A percentile compares a stretch with the other conserved stretches of the same genome.
Conservation (phyloP, 2,888 invertebrate genomes). For the Habroteleia sp. region DNA sequence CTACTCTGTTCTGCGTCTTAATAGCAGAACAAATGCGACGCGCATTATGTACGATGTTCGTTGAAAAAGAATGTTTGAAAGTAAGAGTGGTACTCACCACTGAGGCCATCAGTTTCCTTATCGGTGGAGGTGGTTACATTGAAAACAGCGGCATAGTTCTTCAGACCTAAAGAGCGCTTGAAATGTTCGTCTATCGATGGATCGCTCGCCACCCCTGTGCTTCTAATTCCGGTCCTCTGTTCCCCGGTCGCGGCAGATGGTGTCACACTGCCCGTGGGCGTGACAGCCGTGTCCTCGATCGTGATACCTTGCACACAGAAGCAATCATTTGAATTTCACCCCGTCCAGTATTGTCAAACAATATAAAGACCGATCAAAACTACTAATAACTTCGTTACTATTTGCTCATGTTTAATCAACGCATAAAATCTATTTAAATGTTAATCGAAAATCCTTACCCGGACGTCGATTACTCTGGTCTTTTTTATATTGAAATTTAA, state of each 20-base stretch:
- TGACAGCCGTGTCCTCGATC: constrained; percentile 77
- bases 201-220: constrained; percentile 83
- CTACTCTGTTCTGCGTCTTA: no score
- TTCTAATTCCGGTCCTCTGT: constrained; percentile 64
- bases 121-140: constrained; percentile 74
- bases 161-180: constrained; percentile 92
- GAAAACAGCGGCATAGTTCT: constrained; percentile 81
- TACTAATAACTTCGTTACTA: constrained; percentile 13
- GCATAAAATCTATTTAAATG: constrained; percentile 6
- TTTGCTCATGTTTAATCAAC: constrained; percentile 7
- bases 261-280: constrained; percentile 76
- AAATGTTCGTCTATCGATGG: constrained; percentile 98
- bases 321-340: constrained; percentile 18
- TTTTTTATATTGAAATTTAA: neutral
- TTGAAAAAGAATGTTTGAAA: constrained; percentile 42
- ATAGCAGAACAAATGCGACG: constrained; percentile 15
- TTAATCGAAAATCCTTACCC: constrained; percentile 8
- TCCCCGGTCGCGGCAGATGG: constrained; percentile 76
- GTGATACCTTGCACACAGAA: constrained; percentile 72
- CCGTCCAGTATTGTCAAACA: constrained; percentile 23
- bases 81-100: constrained; percentile 71
- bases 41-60: neutral
- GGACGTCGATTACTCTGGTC: no score
- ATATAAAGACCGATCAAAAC: constrained; percentile 34
- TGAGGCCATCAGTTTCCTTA: constrained; percentile 78